Conservation (phyloP, 2,888 invertebrate species). For the Mythimna lalbum region DNA sequence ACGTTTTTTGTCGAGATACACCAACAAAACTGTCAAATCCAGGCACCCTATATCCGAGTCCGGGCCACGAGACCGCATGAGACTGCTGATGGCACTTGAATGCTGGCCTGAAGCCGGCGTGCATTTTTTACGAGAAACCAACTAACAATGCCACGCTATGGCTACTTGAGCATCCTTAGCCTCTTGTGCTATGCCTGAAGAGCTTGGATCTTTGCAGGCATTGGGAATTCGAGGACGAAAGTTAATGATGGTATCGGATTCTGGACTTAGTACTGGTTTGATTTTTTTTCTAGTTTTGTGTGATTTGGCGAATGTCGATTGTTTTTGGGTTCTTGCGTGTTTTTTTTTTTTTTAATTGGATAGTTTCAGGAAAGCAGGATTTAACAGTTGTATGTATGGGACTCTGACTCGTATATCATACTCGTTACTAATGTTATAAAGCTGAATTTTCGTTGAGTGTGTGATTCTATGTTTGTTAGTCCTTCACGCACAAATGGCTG, state of each 20-base stretch:
- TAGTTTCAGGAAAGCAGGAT: neutral
- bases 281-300: neutral
- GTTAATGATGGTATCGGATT: slow-evolving; percentile 34
- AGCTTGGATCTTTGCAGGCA: slow-evolving; percentile 36
- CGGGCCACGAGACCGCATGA: slow-evolving; percentile 57
- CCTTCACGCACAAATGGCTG: no score
- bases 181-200: slow-evolving; percentile 39
- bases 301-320: neutral
- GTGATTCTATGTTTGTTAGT: no score
- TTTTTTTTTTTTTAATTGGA: neutral
- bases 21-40: slow-evolving; percentile 22
- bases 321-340: neutral
- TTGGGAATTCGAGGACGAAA: slow-evolving; percentile 28
- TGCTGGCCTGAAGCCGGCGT: slow-evolving; percentile 58
- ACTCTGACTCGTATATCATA: no score
- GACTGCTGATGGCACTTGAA: slow-evolving; percentile 68
- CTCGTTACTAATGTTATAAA: no score
- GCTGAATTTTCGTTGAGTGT: no score
- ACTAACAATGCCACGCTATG: slow-evolving; percentile 63
- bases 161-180: slow-evolving; percentile 58
- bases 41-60: slow-evolving; percentile 15
- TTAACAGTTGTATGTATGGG: no score
- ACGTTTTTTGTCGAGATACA: neutral
- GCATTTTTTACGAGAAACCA: slow-evolving; percentile 71
- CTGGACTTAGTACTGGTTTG: neutral